These are phyloP conservation scores for Tetrao urogallus DNA, from an alignment of 2,113 vertebrate genomes.

Conservation along the genomic window DNA sequence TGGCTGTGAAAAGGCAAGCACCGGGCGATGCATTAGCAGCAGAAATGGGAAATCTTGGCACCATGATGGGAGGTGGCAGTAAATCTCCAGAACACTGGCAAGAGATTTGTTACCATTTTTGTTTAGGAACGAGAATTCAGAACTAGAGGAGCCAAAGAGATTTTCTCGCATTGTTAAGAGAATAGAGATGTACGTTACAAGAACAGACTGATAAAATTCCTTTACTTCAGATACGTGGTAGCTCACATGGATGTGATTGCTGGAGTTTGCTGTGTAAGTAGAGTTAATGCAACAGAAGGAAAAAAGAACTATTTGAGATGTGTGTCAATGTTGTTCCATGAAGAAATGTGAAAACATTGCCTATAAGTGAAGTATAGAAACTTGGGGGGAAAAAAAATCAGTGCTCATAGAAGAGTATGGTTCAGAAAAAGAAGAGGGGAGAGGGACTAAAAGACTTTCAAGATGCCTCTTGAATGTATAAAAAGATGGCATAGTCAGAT, in stretches of 20 bases:
- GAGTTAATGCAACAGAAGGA: background rate
- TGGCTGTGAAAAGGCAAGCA: background rate
- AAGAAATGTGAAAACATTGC: background rate
- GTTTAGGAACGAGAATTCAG: background rate
- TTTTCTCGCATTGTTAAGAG: background rate
- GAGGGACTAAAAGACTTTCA: background rate
- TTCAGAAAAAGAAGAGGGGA: background rate
- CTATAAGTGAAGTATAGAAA: background rate
- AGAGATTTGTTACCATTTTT: background rate
- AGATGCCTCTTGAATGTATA: background rate
- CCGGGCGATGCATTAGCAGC: background rate
- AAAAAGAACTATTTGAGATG: background rate
- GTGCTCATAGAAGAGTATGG: background rate
- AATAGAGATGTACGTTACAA: background rate
- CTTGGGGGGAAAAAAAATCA: background rate
- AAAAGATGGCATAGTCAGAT: background rate
- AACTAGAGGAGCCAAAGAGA: background rate
- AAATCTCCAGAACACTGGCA: background rate
- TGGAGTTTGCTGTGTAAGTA: background rate
- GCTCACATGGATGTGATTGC: background rate
- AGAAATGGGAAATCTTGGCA: fast-evolving
- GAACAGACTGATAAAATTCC: background rate
- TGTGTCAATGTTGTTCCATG: background rate
- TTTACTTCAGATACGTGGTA: background rate
- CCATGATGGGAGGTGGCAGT: background rate